These are phyloP conservation scores for Pluvialis apricaria DNA, from an alignment of 2,113 vertebrate genomes.

Conservation along the genomic window DNA sequence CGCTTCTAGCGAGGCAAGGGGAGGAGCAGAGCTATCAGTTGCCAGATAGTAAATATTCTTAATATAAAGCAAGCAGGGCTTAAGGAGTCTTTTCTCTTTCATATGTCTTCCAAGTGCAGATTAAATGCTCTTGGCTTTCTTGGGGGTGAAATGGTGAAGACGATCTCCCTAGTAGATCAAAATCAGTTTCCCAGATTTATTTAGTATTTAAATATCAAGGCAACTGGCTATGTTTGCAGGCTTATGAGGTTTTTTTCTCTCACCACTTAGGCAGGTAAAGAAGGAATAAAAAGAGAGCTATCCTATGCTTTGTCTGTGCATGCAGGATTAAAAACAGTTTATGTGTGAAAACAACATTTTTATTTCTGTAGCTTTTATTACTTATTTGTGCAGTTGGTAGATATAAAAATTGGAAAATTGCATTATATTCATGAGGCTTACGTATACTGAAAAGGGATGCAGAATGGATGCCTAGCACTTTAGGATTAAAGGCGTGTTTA, in stretches of 20 bases:
- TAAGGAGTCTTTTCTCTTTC: conserved; percentile 76
- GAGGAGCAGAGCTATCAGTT: neutral
- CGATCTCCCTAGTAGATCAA: conserved; percentile 61
- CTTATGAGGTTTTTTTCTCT: neutral
- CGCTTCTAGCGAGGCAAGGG: neutral
- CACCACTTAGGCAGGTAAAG: neutral
- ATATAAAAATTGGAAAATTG: neutral
- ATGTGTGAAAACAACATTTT: neutral
- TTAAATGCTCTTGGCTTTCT: conserved; percentile 66
- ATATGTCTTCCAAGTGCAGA: conserved; percentile 72
- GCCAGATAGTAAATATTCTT: conserved; percentile 50
- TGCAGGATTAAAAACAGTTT: neutral
- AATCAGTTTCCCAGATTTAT: conserved; percentile 68
- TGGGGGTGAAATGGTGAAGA: conserved; percentile 51
- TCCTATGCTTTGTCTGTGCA: neutral
- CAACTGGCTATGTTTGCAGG: neutral
- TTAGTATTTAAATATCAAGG: neutral
- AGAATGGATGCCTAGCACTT: neutral
- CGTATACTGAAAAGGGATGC: neutral
- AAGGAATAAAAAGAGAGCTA: neutral
- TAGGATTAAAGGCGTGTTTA: neutral
- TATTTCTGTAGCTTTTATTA: neutral
- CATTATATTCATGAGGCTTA: neutral
- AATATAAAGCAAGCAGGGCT: conserved; percentile 72
- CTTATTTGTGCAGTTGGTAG: neutral